Conservation (phyloP, 2,888 invertebrate genomes). For the Carterocephalus palaemon region DNA sequence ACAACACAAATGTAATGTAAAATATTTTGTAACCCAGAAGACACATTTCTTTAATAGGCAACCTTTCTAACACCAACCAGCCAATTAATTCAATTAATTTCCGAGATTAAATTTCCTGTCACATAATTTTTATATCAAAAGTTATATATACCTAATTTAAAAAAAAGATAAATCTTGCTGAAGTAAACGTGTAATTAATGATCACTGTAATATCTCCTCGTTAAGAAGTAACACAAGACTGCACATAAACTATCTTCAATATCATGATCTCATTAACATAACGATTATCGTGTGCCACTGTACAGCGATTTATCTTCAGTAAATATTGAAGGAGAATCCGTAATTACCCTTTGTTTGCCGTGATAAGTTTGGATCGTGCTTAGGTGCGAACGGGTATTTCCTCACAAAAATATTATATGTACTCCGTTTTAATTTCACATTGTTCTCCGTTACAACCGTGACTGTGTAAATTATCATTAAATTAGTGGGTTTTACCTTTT, state of each 20-base stretch:
- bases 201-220: slow-evolving; percentile 14
- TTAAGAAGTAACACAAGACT: slow-evolving; percentile 5
- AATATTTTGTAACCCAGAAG: too few species aligned
- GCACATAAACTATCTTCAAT: slow-evolving; percentile 23
- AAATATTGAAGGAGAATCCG: slow-evolving; percentile 69
- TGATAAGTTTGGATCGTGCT: slow-evolving; percentile 60
- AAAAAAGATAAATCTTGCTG: too few species aligned
- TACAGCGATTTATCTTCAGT: slow-evolving; percentile 61
- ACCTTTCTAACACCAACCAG: slow-evolving; percentile 2
- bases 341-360: slow-evolving; percentile 64
- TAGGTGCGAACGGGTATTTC: slow-evolving; percentile 48
- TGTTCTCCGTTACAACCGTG: slow-evolving; percentile 12
- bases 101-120: slow-evolving; percentile 14
- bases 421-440: slow-evolving; percentile 33
- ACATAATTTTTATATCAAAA: slow-evolving; percentile 6
- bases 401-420: slow-evolving; percentile 35
- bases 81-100: slow-evolving; percentile 7
- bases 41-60: too few species aligned
- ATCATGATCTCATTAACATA: slow-evolving; percentile 38
- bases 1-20: too few species aligned
- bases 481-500: slow-evolving; percentile 10
- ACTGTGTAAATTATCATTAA: slow-evolving; percentile 13
- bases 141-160: too few species aligned
- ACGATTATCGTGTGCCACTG: slow-evolving; percentile 50
- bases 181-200: slow-evolving; percentile 11